Evolutionary conservation across 2,797 vertebrate genomes (phyloP), one percentile per base, ranked within the genome.

Genomic region (Aldrovandia affinis): DNA sequence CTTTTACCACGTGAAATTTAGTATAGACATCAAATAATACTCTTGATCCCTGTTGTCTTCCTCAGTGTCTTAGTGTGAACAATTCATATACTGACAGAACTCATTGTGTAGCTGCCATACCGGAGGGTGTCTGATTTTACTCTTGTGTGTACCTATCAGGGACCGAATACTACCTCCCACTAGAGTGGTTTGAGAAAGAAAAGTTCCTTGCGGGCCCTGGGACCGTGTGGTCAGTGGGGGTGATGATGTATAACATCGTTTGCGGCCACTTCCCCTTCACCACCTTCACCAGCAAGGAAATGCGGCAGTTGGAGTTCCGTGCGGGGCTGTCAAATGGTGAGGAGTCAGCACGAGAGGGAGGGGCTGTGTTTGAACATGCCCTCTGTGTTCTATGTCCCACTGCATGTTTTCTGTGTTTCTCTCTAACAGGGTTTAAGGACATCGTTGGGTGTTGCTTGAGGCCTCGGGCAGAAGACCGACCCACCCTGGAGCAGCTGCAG

Each of bases 401-500:
- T n/a, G 12, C n/a, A n/a, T 14, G 28, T n/a, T 30, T n/a, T n/a
- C 8, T 30, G n/a, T 65, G 28, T 30, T n/a, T 65, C 10, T 65
- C 61, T 30, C 61, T 10, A 65, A 65, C 61, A 65, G 61, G 28
- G 61, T 7, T 65, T n/a, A 10, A 2, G 10, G 28, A 30, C 61
- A 28, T 65, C 61, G 28, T 65, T 30, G 7, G n/a, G 8, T 65
- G 61, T 12, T 65, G 61, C 61, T 65, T 65, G n/a, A 65, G n/a
- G n/a, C 28, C 28, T n/a, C 28, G 28, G 61, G n/a, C n/a, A 10
- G 61, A 30, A 65, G 61, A 65, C 28, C n/a, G 61, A n/a, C 61
- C 61, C 61, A 65, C 61, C 28, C 61, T 65, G 61, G 61, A 10
- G 61, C 61, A 65, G 61, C 61, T 65, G 61, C 61, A 65, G n/a